Conservation (phyloP, 2,888 invertebrate species). For the Tryphoninae sp. region DNA sequence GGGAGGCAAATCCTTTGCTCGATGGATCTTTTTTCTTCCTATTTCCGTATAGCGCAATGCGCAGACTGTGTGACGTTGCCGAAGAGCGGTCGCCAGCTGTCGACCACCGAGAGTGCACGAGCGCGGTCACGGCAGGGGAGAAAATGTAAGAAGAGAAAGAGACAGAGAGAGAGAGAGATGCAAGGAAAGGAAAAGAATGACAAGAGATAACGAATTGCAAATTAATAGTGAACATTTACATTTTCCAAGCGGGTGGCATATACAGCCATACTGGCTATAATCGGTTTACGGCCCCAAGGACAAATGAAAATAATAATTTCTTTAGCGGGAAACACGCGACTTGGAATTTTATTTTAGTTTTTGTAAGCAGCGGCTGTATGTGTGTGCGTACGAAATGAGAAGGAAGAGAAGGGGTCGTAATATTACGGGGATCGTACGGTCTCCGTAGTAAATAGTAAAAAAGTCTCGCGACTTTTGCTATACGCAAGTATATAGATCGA, state of each 20-base stretch:
- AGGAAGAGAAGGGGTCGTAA: slow-evolving; percentile 7
- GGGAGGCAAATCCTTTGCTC: slow-evolving; percentile 13
- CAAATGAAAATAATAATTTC: slow-evolving; percentile 40
- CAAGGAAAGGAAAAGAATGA: slow-evolving; percentile 43
- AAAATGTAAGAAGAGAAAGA: background rate
- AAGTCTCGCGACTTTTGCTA: slow-evolving; percentile 22
- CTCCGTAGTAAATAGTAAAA: slow-evolving; percentile 27
- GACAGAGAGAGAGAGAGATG: slow-evolving; percentile 7
- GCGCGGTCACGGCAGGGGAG: slow-evolving; percentile 15
- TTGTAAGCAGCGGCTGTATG: background rate
- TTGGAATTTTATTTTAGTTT: slow-evolving; percentile 1
- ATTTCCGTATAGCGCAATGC: slow-evolving; percentile 16
- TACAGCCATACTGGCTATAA: background rate
- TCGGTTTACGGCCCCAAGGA: slow-evolving; percentile 8
- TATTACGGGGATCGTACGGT: slow-evolving; percentile 1
- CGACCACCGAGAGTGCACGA: slow-evolving; percentile 64
- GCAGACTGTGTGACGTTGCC: slow-evolving; percentile 55
- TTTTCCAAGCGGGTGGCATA: slow-evolving; percentile 64
- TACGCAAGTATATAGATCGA: slow-evolving; percentile 66
- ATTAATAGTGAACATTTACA: slow-evolving; percentile 79
- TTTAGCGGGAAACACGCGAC: slow-evolving; percentile 1
- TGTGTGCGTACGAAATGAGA: background rate
- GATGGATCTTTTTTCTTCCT: slow-evolving; percentile 14
- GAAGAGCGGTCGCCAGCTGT: slow-evolving; percentile 72
- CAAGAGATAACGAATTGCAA: slow-evolving; percentile 75